Percentiles rank a stretch among this genome's conserved stretches.
These are phyloP conservation scores for Pollimyrus isidori DNA, from an alignment of 2,113 vertebrate species.

Conservation along the genomic window DNA sequence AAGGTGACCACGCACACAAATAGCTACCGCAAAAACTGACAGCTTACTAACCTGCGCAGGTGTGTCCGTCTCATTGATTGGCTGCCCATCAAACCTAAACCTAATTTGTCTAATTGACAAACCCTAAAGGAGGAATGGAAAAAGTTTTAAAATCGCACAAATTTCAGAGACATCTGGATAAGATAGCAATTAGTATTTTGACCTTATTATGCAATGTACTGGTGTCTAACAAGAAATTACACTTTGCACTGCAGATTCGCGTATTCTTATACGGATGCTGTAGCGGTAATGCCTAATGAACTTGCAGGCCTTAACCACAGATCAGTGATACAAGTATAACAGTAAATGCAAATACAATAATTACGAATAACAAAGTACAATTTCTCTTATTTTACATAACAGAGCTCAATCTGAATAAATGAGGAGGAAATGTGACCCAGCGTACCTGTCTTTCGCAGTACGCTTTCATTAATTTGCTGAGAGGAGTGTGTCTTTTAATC, in stretches of 20 bases:
- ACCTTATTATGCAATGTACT: not conserved
- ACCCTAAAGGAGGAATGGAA: slow-evolving; percentile 47
- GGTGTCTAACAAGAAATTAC: not conserved
- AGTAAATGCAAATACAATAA: not conserved
- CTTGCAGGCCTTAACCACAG: not conserved
- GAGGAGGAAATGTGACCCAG: not conserved
- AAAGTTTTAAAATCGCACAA: not conserved
- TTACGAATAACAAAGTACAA: not conserved
- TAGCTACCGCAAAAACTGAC: not conserved
- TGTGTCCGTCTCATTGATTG: slow-evolving; percentile 72
- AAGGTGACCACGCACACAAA: not conserved
- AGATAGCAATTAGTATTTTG: not conserved
- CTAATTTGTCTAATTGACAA: slow-evolving; percentile 75
- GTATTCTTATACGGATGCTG: not conserved
- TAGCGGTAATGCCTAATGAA: not conserved
- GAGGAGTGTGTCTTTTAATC: slow-evolving; percentile 85
- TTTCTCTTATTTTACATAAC: not conserved
- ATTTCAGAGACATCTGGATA: not conserved
- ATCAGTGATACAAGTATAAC: not conserved
- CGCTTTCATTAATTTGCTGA: slow-evolving; percentile 92
- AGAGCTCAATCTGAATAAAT: not conserved
- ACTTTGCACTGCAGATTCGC: not conserved
- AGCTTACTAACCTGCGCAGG: slow-evolving; percentile 61
- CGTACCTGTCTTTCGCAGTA: slow-evolving; percentile 88
- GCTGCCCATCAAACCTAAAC: slow-evolving; percentile 74